Base-by-base conservation (phyloP, 2,113 vertebrate genomes). In the Rhodinocichla rosea region DNA sequence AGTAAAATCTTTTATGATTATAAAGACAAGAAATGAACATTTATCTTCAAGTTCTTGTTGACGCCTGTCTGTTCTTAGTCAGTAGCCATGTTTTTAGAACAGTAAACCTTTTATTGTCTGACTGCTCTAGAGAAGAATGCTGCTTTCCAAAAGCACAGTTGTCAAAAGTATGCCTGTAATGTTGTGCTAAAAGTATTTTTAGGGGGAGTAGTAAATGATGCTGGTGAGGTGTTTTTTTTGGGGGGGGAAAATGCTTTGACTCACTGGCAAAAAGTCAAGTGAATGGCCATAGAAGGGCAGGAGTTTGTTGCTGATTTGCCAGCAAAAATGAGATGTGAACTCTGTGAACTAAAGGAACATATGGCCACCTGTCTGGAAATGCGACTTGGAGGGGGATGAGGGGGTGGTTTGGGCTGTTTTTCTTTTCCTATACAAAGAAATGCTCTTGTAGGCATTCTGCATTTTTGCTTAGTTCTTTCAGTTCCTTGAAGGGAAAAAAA, bases 51-150 rank as follows among this genome's bases (percentile, higher is more conserved):
- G 30, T 60, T 86, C 64, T 79, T 79, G 57, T 79, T 83, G 77
- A 44, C 57, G 30, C 78, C 71, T 89, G 30, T 64, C 71, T 94
- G 84, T 73, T 57, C 73, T 90, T 50, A 77, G 49, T 77, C 73
- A 84, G 71, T 60, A 81, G 26, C 71, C 67, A 59, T 1, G 0
- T 83, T 33, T 94, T 92, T 74, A 88, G 82, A 83, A 53, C 37
- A 68, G 24, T 68, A 89, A 92, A 87, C 7, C 65, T 87, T 92
- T 94, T 92, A 70, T 63, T 88, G 53, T 89, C 90, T 87, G 74
- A 49, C 55, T 93, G 33, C 84, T 93, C 6, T 19, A 55, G 79
- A 78, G 63, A 88, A 86, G 70, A 86, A 86, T 52, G 15, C 53
- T 63, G 35, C 49, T 83, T 89, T 85, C 67, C 67, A 78, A 95